Evolutionary conservation across 2,797 vertebrate species (phyloP).

Genomic region (Nannoperca obscura): DNA sequence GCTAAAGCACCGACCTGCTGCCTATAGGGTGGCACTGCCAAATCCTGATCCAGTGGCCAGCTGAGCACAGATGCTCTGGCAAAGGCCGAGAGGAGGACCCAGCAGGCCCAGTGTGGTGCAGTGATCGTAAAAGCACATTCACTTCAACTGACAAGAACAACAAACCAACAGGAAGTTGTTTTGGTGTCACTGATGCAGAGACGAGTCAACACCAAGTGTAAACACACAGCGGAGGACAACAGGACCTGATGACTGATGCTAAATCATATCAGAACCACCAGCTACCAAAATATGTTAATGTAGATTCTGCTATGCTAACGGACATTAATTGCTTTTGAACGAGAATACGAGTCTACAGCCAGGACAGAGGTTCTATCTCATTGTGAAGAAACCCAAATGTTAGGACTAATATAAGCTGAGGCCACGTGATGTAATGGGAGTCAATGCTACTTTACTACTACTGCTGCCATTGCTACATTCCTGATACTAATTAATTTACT

Average conservation of each 20-base stretch:
- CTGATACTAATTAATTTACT: not conserved
- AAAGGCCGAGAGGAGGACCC: constrained; percentile 1
- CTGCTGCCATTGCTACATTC: not conserved
- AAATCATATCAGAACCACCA: not conserved
- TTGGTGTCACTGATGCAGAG: constrained; percentile 24
- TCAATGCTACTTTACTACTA: not conserved
- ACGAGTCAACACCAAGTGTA: not conserved
- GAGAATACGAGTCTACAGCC: not conserved
- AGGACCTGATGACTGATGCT: not conserved
- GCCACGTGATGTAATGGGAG: not conserved
- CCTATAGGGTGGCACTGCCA: constrained; percentile 22
- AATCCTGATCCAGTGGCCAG: constrained; percentile 41
- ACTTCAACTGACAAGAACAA: constrained; percentile 35
- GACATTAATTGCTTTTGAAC: not conserved
- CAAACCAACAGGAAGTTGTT: constrained; percentile 41
- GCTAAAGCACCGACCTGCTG: constrained; percentile 27
- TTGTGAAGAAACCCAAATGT: not conserved
- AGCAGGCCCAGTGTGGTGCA: not conserved
- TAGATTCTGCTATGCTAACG: not conserved
- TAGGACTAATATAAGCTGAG: not conserved
- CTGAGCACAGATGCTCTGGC: constrained; percentile 61
- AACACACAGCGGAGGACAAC: constrained; percentile 1
- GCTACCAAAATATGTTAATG: not conserved
- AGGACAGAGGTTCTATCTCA: not conserved
- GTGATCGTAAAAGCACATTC: constrained; percentile 27